Evolutionary conservation across 2,797 vertebrate genomes (phyloP).

Genomic region (Leuciscus waleckii): DNA sequence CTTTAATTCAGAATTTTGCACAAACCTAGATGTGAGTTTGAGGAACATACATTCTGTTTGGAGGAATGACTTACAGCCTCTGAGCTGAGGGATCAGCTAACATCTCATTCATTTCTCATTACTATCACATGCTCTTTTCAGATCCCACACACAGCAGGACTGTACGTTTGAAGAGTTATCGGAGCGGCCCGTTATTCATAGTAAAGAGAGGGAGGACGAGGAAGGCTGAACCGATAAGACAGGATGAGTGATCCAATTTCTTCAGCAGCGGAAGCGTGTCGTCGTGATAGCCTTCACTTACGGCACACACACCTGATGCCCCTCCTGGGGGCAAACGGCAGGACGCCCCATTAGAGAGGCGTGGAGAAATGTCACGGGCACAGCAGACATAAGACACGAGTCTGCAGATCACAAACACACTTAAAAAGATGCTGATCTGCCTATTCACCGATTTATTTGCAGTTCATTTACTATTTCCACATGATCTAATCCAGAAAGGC

Average conservation of each 20-base stretch:
- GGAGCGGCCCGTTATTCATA: not conserved
- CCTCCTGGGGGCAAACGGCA: not conserved
- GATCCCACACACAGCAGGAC: not conserved
- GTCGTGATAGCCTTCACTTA: not conserved
- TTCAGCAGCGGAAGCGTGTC: slow-evolving; percentile 17
- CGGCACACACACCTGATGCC: slow-evolving; percentile 1
- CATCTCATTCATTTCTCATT: not conserved
- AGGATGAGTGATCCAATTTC: slow-evolving; percentile 35
- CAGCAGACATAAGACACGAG: not conserved
- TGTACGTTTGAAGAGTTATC: not conserved
- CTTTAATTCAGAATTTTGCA: not conserved
- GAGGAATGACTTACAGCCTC: not conserved
- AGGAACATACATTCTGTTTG: not conserved
- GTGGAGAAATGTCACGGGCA: not conserved
- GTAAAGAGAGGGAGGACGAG: not conserved
- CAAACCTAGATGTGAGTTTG: not conserved
- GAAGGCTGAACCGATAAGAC: slow-evolving; percentile 32
- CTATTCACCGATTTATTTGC: not conserved
- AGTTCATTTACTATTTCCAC: too few species aligned
- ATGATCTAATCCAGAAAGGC: not conserved
- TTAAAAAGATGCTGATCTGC: not conserved
- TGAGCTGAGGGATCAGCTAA: not conserved
- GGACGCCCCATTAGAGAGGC: slow-evolving; percentile 1
- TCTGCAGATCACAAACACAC: not conserved
- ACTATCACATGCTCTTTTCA: not conserved